Base-by-base conservation (phyloP, 2,113 vertebrate species). In the Burhinus bistriatus region DNA sequence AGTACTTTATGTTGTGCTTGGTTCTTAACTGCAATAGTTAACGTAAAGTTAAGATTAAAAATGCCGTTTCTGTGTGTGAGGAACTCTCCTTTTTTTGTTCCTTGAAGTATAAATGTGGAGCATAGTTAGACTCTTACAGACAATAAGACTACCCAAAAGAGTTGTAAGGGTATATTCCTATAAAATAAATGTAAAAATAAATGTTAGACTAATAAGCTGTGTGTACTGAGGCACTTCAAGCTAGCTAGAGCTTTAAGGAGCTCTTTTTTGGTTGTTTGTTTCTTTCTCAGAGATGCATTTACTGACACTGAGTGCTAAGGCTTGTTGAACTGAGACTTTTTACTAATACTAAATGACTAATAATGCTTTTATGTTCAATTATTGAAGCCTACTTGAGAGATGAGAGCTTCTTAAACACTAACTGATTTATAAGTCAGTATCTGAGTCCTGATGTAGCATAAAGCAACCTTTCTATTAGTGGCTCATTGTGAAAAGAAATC, bases 301-400 rank as follows among this genome's bases (percentile, higher is more conserved):
- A 5, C n/a, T 84, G 77, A 26, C 8, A 14, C n/a, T 22, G 14
- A 86, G 52, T 32, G 70, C 42, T 29, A n/a, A 57, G 8, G 40
- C 58, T 70, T 57, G 40, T 30, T 58, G 47, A 65, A 77, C n/a
- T 78, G 68, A 73, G 29, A 49, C 12, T 77, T 89, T 49, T 73
- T 26, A 1, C 26, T 87, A 81, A 49, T 54, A 15, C 7, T 36
- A 54, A 89, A 52, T 54, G 55, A 70, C 77, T 70, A 57, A 89
- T 94, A 65, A 19, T 73, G 76, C 49, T 96, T 87, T 87, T 89
- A 11, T 25, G 14, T 83, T 95, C 23, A 96, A 87, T 93, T 94
- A 87, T 93, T 97, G 34, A 93, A 95, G 84, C 4, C 9, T 65
- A 6, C 9, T 40, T 57, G 55, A 26, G 51, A 57, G 15, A 40